Base-by-base conservation (phyloP, 30 jellyfish, hydroid and myxozoan genomes). In the Aurelia sp. region DNA sequence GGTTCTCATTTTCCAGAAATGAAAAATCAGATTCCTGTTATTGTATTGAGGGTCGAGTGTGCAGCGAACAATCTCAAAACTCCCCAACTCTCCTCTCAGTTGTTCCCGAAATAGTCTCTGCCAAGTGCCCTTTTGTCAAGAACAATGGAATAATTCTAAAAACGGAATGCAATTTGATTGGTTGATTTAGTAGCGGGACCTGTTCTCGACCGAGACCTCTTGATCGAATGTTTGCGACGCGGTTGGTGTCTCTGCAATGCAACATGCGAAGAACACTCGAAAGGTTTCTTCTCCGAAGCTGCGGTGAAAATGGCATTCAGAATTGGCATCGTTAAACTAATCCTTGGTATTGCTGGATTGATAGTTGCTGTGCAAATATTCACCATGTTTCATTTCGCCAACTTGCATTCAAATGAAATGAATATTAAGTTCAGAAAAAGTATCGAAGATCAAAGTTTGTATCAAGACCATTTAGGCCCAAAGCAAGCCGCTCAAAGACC, bases 301-400 rank as follows among this genome's bases (percentile, higher is more conserved):
- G 21, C 22, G 53, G 80, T 21, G 15, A 76, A 35, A 23, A 86
- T 86, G 96, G 89, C 87, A 9, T 48, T 37, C 59, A 52, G 95
- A 51, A 44, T 93, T 30, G 92, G 97, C 37, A 66, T 93, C 13
- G 90, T 89, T 47, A 86, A 90, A 72, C 55, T 85, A 33, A 67
- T 93, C 41, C 86, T 93, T 19, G 84, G 80, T 15, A 93, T 93
- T 18, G 97, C 96, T 13, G 85, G 93, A 13, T 69, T 93, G 20
- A 93, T 93, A 11, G 98, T 78, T 53, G 81, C 87, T 20, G 98
- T 93, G 31, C 98, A 90, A 71, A 67, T 93, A 27, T 27, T 93
- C 50, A 70, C 91, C 17, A 64, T 88, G 81, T 78, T 73, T 59
- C 86, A 73, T 71, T 83, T 93, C 53, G 67, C 98, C 30, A 47